phyloP scores from a whole-genome alignment of 1,140 invertebrate species.

The Olivierus martensii region DNA sequence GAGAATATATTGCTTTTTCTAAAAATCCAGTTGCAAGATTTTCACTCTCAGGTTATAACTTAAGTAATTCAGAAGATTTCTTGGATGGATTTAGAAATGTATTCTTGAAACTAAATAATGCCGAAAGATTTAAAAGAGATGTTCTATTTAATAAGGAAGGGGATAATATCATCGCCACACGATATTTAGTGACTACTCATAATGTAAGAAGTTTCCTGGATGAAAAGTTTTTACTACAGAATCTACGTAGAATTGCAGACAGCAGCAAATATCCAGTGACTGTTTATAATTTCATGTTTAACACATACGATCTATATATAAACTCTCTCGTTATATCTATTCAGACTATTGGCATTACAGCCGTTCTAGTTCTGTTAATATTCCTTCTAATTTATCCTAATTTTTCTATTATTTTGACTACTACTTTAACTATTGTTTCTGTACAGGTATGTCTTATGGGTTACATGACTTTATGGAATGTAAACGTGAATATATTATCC shows the following conservation, averaged over 20 bases:
- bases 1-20: conserved; percentile 63
- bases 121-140: conserved; percentile 58
- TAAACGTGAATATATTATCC: conserved; percentile 89
- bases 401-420: conserved; percentile 79
- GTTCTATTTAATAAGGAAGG: conserved; percentile 62
- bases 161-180: conserved; percentile 57
- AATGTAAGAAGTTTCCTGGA: conserved; percentile 77
- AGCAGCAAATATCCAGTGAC: conserved; percentile 66
- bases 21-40: conserved; percentile 51
- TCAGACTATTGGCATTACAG: conserved; percentile 80
- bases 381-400: conserved; percentile 93
- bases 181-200: conserved; percentile 74
- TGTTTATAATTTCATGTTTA: conserved; percentile 86
- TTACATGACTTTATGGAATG: conserved; percentile 89
- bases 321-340: conserved; percentile 79
- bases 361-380: conserved; percentile 85
- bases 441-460: conserved; percentile 89
- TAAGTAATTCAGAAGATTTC: conserved; percentile 58
- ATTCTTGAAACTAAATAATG: conserved; percentile 22
- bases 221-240: conserved; percentile 76
- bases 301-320: conserved; percentile 87
- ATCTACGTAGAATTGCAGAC: conserved; percentile 56
- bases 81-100: conserved; percentile 54
- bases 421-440: conserved; percentile 85
- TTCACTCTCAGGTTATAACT: conserved; percentile 45